phyloP scores from a whole-genome alignment of 2,113 vertebrate species.

The Copsychus sechellarum region DNA sequence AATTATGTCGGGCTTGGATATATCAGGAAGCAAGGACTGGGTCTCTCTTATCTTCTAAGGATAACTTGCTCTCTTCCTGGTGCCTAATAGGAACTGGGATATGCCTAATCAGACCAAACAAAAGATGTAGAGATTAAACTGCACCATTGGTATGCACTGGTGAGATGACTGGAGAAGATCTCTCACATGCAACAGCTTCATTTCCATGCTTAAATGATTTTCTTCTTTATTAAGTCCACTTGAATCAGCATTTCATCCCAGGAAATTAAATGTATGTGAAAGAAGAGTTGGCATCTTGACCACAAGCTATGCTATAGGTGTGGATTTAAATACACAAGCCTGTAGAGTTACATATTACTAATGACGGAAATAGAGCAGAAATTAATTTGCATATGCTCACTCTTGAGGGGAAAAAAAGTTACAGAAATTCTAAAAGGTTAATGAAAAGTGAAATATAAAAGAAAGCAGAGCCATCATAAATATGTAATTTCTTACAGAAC shows the following conservation, averaged over 20 bases:
- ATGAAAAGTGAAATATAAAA: background rate
- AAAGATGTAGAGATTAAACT: constrained; percentile 55
- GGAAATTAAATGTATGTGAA: constrained; percentile 31
- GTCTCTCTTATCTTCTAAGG: constrained; percentile 14
- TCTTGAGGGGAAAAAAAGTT: background rate
- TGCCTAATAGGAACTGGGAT: background rate
- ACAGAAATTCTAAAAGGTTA: background rate
- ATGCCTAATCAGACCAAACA: constrained; percentile 23
- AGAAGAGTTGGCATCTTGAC: constrained; percentile 6
- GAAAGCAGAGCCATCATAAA: background rate
- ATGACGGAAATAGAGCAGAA: background rate
- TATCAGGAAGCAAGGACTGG: background rate
- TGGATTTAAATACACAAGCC: background rate
- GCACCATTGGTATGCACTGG: constrained; percentile 3
- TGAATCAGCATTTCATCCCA: constrained; percentile 44
- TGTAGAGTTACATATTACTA: background rate
- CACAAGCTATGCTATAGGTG: background rate
- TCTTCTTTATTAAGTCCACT: constrained; percentile 24
- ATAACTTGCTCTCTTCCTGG: background rate
- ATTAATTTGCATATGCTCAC: background rate
- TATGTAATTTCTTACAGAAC: background rate
- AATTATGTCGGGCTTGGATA: background rate
- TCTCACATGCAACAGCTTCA: constrained; percentile 30
- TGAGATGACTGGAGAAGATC: constrained; percentile 42
- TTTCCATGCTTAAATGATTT: constrained; percentile 35